Evolutionary conservation across 2,888 invertebrate genomes (phyloP).

Genomic region (Synanthedon andrenaeformis): DNA sequence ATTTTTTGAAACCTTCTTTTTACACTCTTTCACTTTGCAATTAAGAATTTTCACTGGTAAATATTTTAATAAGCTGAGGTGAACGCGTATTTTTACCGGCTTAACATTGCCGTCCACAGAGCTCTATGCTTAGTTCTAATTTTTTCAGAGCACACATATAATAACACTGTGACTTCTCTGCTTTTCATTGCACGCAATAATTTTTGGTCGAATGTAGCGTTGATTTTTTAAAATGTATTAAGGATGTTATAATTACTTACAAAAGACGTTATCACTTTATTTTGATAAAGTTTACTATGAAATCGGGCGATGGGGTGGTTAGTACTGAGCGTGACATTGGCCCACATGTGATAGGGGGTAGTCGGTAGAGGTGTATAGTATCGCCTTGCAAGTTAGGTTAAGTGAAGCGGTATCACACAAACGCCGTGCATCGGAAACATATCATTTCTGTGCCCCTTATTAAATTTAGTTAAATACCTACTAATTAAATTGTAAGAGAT

Average conservation of each 20-base stretch:
- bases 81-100: too few species aligned
- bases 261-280: conserved; percentile 6
- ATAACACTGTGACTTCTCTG: too few species aligned
- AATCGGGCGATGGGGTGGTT: conserved; percentile 30
- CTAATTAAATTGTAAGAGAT: conserved; percentile 56
- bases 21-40: too few species aligned
- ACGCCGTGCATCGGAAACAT: conserved; percentile 81
- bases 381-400: conserved; percentile 69
- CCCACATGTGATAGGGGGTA: conserved; percentile 65
- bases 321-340: conserved; percentile 50
- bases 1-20: too few species aligned
- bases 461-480: conserved; percentile 68
- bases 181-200: too few species aligned
- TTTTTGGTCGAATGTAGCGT: too few species aligned
- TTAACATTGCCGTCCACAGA: too few species aligned
- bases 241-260: neutral
- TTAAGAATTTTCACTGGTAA: too few species aligned
- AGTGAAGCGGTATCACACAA: conserved; percentile 73
- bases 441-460: conserved; percentile 85
- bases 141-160: too few species aligned
- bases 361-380: conserved; percentile 50
- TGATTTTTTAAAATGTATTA: neutral
- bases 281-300: conserved; percentile 54
- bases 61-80: too few species aligned
- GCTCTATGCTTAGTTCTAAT: too few species aligned